Percentiles rank a stretch among this genome's conserved stretches.
Evolutionary conservation across 53 echinoderm and acorn worm genomes (phyloP).

Genomic region (Hippasteria phrygiana): DNA sequence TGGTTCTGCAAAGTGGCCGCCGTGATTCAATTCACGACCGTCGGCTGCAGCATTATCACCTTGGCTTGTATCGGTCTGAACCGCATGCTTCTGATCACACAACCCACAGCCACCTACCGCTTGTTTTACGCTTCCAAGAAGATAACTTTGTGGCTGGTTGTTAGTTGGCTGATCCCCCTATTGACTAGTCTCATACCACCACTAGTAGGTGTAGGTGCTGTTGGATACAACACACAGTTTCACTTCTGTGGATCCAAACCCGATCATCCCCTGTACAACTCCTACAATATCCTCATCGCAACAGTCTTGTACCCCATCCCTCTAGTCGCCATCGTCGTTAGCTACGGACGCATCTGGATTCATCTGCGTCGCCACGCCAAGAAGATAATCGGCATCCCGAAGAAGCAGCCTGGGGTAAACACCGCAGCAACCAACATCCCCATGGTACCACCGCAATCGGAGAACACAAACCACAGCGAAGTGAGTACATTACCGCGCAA

Average conservation of each 20-base stretch:
- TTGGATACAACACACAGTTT: slow-evolving; percentile 63
- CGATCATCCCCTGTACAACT: slow-evolving; percentile 28
- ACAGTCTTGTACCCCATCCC: slow-evolving; percentile 61
- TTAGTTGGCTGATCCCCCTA: slow-evolving; percentile 72
- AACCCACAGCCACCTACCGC: slow-evolving; percentile 32
- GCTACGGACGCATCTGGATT: slow-evolving; percentile 60
- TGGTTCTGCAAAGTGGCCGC: slow-evolving; percentile 58
- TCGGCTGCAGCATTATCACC: slow-evolving; percentile 73
- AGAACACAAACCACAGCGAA: neutral
- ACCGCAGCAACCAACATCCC: neutral
- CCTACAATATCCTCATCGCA: slow-evolving; percentile 56
- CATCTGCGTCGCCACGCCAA: slow-evolving; percentile 60
- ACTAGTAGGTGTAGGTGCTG: slow-evolving; percentile 36
- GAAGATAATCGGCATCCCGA: slow-evolving; percentile 15
- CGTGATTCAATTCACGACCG: slow-evolving; percentile 35
- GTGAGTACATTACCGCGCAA: neutral
- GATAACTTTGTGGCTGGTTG: slow-evolving; percentile 62
- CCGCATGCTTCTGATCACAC: slow-evolving; percentile 81
- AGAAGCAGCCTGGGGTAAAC: neutral
- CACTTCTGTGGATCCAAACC: slow-evolving; percentile 67
- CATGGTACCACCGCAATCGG: neutral
- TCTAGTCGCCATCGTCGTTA: slow-evolving; percentile 61
- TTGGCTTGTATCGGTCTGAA: slow-evolving; percentile 83
- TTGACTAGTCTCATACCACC: slow-evolving; percentile 60
- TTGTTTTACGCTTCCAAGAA: slow-evolving; percentile 19